phyloP scores from a whole-genome alignment of 1,140 invertebrate genomes.

The Maniola jurtina region DNA sequence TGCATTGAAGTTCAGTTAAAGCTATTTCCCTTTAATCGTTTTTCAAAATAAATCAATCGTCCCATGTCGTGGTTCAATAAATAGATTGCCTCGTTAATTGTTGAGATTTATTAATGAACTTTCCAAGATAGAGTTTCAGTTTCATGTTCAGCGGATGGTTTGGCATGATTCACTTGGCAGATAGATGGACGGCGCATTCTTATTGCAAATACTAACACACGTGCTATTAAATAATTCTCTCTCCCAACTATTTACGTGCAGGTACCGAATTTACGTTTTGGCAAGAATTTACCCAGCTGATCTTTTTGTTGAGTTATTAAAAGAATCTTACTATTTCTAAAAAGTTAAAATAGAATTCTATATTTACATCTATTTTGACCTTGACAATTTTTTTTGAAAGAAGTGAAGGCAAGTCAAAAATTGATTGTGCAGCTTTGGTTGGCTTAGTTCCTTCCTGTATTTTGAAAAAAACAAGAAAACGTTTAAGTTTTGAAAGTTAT shows the following conservation, averaged over 20 bases:
- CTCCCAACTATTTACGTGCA: constrained; percentile 9
- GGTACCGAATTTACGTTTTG: constrained; percentile 9
- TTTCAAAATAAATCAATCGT: too few relatives aligned
- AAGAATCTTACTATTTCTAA: background rate
- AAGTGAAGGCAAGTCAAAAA: too few relatives aligned
- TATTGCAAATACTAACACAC: constrained; percentile 8
- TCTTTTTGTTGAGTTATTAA: constrained; percentile 1
- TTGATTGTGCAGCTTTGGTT: too few relatives aligned
- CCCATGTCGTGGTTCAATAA: background rate
- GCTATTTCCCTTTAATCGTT: too few relatives aligned
- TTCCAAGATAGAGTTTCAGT: background rate
- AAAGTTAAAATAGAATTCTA: background rate
- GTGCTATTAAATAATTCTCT: constrained; percentile 8
- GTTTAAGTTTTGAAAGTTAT: too few relatives aligned
- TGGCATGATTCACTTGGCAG: constrained; percentile 15
- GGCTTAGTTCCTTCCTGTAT: too few relatives aligned
- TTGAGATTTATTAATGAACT: constrained; percentile 1
- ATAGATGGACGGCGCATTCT: constrained; percentile 7
- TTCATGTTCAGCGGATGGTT: background rate
- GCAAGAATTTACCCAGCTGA: background rate
- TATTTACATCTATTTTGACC: background rate
- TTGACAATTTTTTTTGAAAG: background rate
- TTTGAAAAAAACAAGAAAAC: too few relatives aligned
- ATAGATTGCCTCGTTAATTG: background rate
- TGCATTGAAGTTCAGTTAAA: too few relatives aligned